Conservation (phyloP, 2,888 invertebrate species). For the Invenusta paracnida region DNA sequence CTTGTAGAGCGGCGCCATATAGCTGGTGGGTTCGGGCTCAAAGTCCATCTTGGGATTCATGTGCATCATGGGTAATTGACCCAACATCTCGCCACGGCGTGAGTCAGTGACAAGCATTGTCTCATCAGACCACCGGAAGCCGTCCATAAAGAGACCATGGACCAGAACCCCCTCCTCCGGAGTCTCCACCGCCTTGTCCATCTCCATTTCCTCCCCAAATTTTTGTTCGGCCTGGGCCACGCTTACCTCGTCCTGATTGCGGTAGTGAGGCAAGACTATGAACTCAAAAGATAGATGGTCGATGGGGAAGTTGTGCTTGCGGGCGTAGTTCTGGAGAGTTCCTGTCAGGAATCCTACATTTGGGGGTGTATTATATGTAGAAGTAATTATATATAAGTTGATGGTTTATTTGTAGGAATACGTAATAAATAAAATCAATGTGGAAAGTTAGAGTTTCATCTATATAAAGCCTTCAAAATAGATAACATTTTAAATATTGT, state of each 20-base stretch:
- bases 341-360: slow-evolving; percentile 50
- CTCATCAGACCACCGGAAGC: slow-evolving; percentile 55
- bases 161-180: slow-evolving; percentile 60
- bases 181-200: slow-evolving; percentile 46
- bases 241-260: slow-evolving; percentile 56
- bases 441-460: no score
- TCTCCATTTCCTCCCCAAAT: slow-evolving; percentile 55
- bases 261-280: slow-evolving; percentile 67
- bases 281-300: slow-evolving; percentile 61
- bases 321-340: slow-evolving; percentile 60
- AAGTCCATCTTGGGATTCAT: slow-evolving; percentile 67
- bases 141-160: slow-evolving; percentile 61
- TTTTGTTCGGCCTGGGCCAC: slow-evolving; percentile 52
- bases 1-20: slow-evolving; percentile 60
- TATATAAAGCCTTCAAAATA: no score
- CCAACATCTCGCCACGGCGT: slow-evolving; percentile 70
- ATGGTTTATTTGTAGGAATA: no score
- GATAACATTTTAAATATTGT: no score
- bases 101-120: slow-evolving; percentile 54
- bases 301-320: slow-evolving; percentile 60
- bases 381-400: no score
- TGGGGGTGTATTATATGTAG: neutral
- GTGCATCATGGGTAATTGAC: slow-evolving; percentile 69
- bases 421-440: no score
- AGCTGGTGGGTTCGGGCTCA: slow-evolving; percentile 57